Evolutionary conservation across 2,113 vertebrate species (phyloP), one percentile per base, ranked within the genome.

Genomic region (Sinocyclocheilus anophthalmus): DNA sequence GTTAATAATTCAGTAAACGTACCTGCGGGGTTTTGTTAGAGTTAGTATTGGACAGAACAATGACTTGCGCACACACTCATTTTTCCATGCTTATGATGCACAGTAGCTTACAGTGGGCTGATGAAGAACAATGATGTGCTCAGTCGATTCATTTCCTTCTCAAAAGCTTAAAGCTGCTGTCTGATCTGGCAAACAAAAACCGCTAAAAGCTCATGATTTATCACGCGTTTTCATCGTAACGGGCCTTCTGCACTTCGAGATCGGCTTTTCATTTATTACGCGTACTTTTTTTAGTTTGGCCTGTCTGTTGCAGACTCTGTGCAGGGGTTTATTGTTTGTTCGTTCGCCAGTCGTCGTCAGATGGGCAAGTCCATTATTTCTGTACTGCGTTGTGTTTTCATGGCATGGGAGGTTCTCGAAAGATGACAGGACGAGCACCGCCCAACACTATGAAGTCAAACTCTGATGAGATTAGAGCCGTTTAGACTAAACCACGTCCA

Each of bases 401-500:
- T 9, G 76, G 11, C 22, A 78, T 30, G 76, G 30, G 10, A 69
- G 18, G 18, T 70, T 83, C 65, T 83, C 8, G 61, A 72, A 83
- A 70, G 81, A 55, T 83, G 81, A 83, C 12, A 9, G 3, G 81
- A 4, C 4, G 65, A 70, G 53, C 63, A n/a, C 45, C 81, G 45
- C 45, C 45, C 45, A 70, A n/a, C 42, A 14, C 5, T 7, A 16
- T 50, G 22, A 24, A 26, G 80, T 67, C 39, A 50, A 82, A 78
- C 76, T 76, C 73, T 26, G 76, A 81, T 81, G 80, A 83, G 81
- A 70, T 55, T 70, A 55, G 65, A 50, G 65, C 11, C 16, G 80
- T 33, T 70, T 37, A 70, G 26, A 18, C 42, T 33, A n/a, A 83
- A 83, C 81, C 81, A 83, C 42, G 26, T 72, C 65, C 81, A 70